Conservation (phyloP, 2,113 vertebrate species). For the Upupa epops region DNA sequence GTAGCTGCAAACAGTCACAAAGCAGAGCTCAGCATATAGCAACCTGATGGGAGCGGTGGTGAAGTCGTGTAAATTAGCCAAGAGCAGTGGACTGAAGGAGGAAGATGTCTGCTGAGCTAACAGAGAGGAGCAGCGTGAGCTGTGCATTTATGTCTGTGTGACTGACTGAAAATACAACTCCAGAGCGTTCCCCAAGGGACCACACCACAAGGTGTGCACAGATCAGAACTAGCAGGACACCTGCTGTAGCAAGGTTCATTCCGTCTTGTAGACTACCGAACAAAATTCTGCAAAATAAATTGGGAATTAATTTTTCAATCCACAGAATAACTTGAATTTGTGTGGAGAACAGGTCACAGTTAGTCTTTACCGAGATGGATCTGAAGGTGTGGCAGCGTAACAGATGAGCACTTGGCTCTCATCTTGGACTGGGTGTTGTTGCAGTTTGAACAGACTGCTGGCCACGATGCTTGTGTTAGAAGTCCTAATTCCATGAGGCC, state of each 20-base stretch:
- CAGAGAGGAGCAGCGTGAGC: not conserved
- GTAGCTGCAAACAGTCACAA: not conserved
- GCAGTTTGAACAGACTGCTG: too few species aligned
- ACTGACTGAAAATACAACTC: not conserved
- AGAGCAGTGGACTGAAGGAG: not conserved
- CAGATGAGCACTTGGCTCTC: not conserved
- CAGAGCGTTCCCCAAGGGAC: not conserved
- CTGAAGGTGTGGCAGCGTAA: not conserved
- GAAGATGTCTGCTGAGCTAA: not conserved
- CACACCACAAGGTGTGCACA: too few species aligned
- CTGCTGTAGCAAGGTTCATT: not conserved
- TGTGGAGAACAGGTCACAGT: not conserved
- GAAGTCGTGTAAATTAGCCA: not conserved
- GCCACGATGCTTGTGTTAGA: not conserved
- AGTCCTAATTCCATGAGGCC: not conserved
- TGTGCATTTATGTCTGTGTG: not conserved
- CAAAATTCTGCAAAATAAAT: not conserved
- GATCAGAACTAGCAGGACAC: not conserved
- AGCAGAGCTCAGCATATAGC: not conserved
- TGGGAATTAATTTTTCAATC: not conserved
- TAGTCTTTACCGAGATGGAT: not conserved
- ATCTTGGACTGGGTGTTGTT: not conserved
- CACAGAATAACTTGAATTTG: not conserved
- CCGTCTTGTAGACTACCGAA: not conserved
- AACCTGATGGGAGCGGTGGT: fast-evolving